These are phyloP conservation scores for Elanoides forficatus DNA, from an alignment of 2,113 vertebrate genomes.

Conservation along the genomic window DNA sequence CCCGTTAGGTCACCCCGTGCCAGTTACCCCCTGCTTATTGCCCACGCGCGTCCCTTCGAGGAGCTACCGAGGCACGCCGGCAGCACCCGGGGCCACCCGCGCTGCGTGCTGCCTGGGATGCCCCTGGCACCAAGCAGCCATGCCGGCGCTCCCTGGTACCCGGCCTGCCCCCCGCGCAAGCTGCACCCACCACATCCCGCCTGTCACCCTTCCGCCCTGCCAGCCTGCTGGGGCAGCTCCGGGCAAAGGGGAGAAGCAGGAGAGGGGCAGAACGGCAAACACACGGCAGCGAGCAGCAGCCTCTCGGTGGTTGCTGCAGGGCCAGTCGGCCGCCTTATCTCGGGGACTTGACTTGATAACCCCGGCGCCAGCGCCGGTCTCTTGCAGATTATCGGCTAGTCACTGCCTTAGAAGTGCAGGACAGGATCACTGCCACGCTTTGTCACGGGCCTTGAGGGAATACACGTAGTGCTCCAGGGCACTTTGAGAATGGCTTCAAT, in stretches of 20 bases:
- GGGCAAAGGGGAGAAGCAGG: not conserved
- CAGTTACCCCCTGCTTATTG: not conserved
- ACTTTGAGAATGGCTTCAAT: not conserved
- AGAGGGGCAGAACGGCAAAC: not conserved
- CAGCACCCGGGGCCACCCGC: not conserved
- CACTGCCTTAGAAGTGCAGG: slow-evolving; percentile 22
- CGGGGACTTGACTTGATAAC: slow-evolving; percentile 29
- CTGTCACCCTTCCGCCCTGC: not conserved
- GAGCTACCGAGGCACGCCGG: not conserved
- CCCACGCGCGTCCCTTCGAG: rapidly evolving
- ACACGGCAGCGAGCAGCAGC: not conserved
- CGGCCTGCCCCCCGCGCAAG: rapidly evolving
- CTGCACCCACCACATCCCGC: rapidly evolving
- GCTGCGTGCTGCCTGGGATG: rapidly evolving
- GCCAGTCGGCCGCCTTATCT: slow-evolving; percentile 9
- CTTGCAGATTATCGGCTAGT: not conserved
- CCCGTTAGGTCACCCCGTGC: not conserved
- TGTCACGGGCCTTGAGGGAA: not conserved
- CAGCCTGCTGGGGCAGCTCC: not conserved
- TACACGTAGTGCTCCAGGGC: not conserved
- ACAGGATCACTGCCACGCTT: slow-evolving; percentile 28
- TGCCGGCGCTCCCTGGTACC: not conserved
- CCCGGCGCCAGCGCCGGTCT: not conserved
- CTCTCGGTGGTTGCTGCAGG: not conserved
- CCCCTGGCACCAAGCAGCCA: not conserved